Evolutionary conservation across 2,888 invertebrate species (phyloP).

Genomic region (Adelphocoris suturalis): DNA sequence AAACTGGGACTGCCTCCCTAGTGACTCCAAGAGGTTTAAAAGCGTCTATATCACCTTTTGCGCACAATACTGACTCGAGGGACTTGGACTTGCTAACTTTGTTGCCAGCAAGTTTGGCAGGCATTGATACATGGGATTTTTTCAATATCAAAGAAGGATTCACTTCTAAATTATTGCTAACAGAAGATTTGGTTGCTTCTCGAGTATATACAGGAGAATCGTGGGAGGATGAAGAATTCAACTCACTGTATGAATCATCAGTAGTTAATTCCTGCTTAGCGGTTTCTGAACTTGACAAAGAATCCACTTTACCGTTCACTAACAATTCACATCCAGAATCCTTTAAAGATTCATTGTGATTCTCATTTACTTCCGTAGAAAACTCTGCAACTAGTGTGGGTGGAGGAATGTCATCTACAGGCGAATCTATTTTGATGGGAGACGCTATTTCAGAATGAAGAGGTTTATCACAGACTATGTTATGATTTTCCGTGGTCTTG

Average conservation of each 20-base stretch:
- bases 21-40: slow-evolving; percentile 57
- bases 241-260: slow-evolving; percentile 64
- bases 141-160: slow-evolving; percentile 57
- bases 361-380: neutral
- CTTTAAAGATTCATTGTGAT: slow-evolving; percentile 54
- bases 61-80: slow-evolving; percentile 68
- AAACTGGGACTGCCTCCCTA: slow-evolving; percentile 67
- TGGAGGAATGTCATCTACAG: neutral
- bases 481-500: neutral
- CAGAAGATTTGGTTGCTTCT: slow-evolving; percentile 49
- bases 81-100: slow-evolving; percentile 72
- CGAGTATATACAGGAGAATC: slow-evolving; percentile 56
- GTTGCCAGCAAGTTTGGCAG: neutral
- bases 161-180: slow-evolving; percentile 55
- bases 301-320: slow-evolving; percentile 65
- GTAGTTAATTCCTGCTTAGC: slow-evolving; percentile 65
- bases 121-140: slow-evolving; percentile 1
- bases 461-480: neutral
- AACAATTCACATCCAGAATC: slow-evolving; percentile 65
- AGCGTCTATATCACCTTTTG: slow-evolving; percentile 68
- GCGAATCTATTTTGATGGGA: neutral
- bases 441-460: neutral
- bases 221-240: slow-evolving; percentile 57
- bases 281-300: slow-evolving; percentile 50
- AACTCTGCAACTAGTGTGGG: neutral